Base-by-base conservation (phyloP, 2,113 vertebrate species). In the Ptyas mucosa region DNA sequence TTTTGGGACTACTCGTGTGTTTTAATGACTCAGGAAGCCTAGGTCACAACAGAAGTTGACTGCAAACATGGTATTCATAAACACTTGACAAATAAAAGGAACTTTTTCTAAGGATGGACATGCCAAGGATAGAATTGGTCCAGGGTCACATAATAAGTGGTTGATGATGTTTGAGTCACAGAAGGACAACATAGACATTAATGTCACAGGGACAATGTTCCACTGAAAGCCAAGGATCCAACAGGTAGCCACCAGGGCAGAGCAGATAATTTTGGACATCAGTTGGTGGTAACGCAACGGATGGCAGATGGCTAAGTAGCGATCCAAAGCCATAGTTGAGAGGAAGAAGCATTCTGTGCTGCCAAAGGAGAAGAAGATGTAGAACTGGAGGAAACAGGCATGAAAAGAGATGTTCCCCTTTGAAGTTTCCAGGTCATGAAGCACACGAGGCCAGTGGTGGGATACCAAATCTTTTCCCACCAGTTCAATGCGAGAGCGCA, bases 141-240 rank as follows among this genome's bases (percentile, higher is more conserved):
- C 61, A 12, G 26, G 26, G 11, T 64, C 61, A 64, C 61, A 64
- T n/a, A 64, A 12, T n/a, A 64, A 64, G 4, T 64, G 10, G 26
- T 64, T 1, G 4, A 64, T 64, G 61, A 64, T 64, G 61, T 64
- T 64, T 29, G 61, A 64, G 26, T 26, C 26, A 14, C 61, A 64
- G 26, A 29, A 64, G 61, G 26, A 29, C 26, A 64, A n/a, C 26
- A 88, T 95, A 39, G 96, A 95, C 54, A 96, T 96, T 8, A 96
- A 91, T 24, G 46, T 23, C 53, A 96, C 95, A 34, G 96, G 95
- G 11, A 96, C 90, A n/a, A 95, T 93, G 23, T 95, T 93, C 85
- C 92, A 94, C 34, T 96, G 95, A 90, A 97, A 96, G 55, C 96
- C 92, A 93, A 89, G 90, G 57, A 95, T 81, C 95, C 95, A 96